Evolutionary conservation across 2,113 vertebrate genomes (phyloP).

Genomic region (cattle (Bos taurus)): ARS-UCD2.0 NC_037340.1:38488001-38488500

Average conservation of each 20-base stretch:
- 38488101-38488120: neutral
- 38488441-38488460: neutral
- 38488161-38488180: neutral
- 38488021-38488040: too few species aligned
- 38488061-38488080: too few species aligned
- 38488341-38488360: neutral
- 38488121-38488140: neutral
- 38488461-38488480: neutral
- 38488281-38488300: neutral
- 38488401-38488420: neutral
- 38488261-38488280: neutral
- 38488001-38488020: too few species aligned
- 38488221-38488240: neutral
- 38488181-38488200: neutral
- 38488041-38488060: too few species aligned
- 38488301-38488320: neutral
- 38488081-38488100: too few species aligned
- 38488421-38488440: neutral
- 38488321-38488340: neutral
- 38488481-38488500: neutral
- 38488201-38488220: neutral
- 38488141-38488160: neutral
- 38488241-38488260: neutral
- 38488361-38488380: neutral
- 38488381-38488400: neutral